phyloP scores from a whole-genome alignment of 2,113 vertebrate genomes.

The Xenopus laevis region DNA sequence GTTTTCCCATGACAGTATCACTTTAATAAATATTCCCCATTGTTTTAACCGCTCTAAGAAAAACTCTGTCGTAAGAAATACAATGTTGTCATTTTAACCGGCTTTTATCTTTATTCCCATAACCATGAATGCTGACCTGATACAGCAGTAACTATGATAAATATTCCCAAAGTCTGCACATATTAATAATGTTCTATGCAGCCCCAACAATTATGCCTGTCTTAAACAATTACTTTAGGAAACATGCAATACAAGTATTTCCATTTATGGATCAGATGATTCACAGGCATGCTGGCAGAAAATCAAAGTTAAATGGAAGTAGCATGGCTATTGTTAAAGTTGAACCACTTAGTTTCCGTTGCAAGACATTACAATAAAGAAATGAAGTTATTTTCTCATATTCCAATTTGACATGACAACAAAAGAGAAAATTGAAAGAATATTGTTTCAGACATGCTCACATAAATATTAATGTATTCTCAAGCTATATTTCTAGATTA shows the following conservation, averaged over 20 bases:
- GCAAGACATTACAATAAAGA: constrained; percentile 8
- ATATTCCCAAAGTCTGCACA: neutral
- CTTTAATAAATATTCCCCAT: too few species aligned
- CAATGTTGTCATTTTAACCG: too few species aligned
- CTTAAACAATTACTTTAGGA: constrained; percentile 24
- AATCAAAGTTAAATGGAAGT: constrained; percentile 17
- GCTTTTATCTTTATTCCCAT: too few species aligned
- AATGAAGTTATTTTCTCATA: neutral
- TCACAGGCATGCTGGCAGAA: constrained; percentile 23
- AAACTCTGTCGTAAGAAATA: too few species aligned
- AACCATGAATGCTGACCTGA: neutral
- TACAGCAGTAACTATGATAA: constrained; percentile 10
- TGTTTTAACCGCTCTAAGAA: too few species aligned
- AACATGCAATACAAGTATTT: constrained; percentile 17
- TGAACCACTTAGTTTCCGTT: constrained; percentile 13
- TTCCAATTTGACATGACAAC: constrained; percentile 5
- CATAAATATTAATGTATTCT: constrained; percentile 3
- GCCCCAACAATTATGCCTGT: constrained; percentile 12
- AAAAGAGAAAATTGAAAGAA: constrained; percentile 6
- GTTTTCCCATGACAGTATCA: too few species aligned
- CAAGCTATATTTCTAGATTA: neutral
- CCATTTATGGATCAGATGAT: constrained; percentile 20
- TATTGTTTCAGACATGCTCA: neutral
- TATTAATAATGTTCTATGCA: constrained; percentile 18
- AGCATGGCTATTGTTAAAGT: constrained; percentile 17